These are phyloP conservation scores for Acrossocheilus fasciatus DNA, from an alignment of 2,797 vertebrate genomes.

Conservation along the genomic window DNA sequence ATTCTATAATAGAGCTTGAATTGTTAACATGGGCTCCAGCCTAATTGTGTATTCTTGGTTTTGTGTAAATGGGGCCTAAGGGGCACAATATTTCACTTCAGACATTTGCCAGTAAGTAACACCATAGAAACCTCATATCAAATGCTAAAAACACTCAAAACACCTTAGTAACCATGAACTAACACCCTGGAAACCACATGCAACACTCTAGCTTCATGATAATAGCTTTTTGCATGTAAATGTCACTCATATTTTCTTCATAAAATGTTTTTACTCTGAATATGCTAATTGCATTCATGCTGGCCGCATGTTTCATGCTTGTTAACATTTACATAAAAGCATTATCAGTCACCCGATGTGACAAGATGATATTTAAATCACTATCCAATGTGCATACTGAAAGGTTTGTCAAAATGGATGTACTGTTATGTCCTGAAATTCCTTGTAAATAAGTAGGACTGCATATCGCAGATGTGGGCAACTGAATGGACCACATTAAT, in stretches of 20 bases:
- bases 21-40: not conserved
- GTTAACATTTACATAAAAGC: conserved; percentile 24
- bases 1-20: not conserved
- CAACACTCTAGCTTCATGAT: not conserved
- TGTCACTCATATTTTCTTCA: conserved; percentile 9
- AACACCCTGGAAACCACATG: not conserved
- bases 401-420: conserved; percentile 37
- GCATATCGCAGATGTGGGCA: not conserved
- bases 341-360: not conserved
- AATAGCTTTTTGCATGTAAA: not conserved
- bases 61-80: not conserved
- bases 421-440: conserved; percentile 12
- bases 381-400: not conserved
- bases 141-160: not conserved
- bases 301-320: not conserved
- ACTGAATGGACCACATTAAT: conserved; percentile 36
- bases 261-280: not conserved
- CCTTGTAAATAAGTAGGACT: conserved; percentile 35
- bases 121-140: not conserved
- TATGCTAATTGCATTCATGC: not conserved
- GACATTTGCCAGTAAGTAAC: not conserved
- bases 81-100: not conserved
- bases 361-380: conserved; percentile 22
- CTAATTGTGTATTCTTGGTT: not conserved
- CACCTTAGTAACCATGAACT: not conserved